These are phyloP conservation scores for Heteromormyrus szaboi DNA, from an alignment of 2,797 vertebrate genomes.

Conservation along the genomic window DNA sequence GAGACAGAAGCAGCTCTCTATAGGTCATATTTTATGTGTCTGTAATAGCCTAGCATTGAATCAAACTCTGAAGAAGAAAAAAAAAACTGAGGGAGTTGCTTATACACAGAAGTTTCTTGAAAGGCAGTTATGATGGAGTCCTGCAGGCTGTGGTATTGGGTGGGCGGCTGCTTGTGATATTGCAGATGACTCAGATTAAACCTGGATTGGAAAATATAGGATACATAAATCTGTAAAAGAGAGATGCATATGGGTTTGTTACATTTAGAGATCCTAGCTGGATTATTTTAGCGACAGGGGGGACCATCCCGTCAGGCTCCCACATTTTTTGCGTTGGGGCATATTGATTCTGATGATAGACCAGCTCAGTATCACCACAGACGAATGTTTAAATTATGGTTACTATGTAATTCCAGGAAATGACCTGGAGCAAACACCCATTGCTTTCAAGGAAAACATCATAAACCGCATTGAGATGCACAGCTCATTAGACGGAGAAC, in stretches of 20 bases:
- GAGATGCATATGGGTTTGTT: background rate
- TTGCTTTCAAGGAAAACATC: background rate
- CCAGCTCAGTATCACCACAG: background rate
- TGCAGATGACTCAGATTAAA: constrained; percentile 14
- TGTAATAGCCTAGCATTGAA: background rate
- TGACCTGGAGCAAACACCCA: background rate
- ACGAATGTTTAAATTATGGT: background rate
- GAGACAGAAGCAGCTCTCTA: background rate
- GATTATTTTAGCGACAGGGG: background rate
- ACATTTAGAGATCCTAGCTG: background rate
- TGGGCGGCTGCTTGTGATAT: background rate
- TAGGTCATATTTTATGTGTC: background rate
- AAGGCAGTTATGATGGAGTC: constrained; percentile 13
- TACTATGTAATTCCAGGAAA: background rate
- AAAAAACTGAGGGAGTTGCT: background rate
- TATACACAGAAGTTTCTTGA: background rate
- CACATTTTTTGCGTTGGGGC: background rate
- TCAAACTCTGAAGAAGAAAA: background rate
- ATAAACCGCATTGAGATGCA: background rate
- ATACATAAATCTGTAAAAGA: background rate
- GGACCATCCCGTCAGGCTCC: background rate
- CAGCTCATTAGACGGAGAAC: background rate
- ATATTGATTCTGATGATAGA: background rate
- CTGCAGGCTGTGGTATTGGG: background rate
- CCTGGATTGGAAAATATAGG: background rate